These are phyloP conservation scores for Athene cunicularia DNA, from an alignment of 2,113 vertebrate genomes.

Conservation along the genomic window DNA sequence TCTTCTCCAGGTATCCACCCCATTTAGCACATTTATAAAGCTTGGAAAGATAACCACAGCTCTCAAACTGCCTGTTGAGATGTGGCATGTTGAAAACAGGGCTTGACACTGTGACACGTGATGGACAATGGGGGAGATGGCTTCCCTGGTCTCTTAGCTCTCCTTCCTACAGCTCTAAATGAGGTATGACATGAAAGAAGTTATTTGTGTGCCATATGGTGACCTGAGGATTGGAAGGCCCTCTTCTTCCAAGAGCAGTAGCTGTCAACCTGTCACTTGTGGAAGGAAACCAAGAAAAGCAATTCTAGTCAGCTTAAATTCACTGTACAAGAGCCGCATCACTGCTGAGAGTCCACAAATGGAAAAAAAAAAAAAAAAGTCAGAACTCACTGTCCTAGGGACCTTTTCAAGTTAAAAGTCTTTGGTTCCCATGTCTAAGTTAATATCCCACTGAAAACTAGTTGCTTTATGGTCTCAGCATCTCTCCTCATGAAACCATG, in stretches of 20 bases:
- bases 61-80: conserved; percentile 19
- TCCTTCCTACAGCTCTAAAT: conserved; percentile 42
- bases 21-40: conserved; percentile 26
- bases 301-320: conserved; percentile 36
- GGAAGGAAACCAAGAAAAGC: conserved; percentile 61
- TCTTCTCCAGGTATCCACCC: conserved; percentile 5
- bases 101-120: background rate
- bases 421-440: background rate
- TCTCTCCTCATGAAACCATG: background rate
- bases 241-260: conserved; percentile 52
- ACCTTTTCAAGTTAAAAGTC: conserved; percentile 38
- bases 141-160: background rate
- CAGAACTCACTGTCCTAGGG: background rate
- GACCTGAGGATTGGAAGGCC: conserved; percentile 23
- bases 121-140: background rate
- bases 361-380: background rate
- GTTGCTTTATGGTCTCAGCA: background rate
- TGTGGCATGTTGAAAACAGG: background rate
- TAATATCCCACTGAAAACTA: background rate
- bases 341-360: background rate
- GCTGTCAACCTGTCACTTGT: conserved; percentile 61
- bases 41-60: background rate
- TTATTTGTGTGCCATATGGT: conserved; percentile 31
- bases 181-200: conserved; percentile 38
- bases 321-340: background rate